These are phyloP conservation scores for Pterostichus niger DNA, from an alignment of 2,888 invertebrate species.

Conservation along the genomic window DNA sequence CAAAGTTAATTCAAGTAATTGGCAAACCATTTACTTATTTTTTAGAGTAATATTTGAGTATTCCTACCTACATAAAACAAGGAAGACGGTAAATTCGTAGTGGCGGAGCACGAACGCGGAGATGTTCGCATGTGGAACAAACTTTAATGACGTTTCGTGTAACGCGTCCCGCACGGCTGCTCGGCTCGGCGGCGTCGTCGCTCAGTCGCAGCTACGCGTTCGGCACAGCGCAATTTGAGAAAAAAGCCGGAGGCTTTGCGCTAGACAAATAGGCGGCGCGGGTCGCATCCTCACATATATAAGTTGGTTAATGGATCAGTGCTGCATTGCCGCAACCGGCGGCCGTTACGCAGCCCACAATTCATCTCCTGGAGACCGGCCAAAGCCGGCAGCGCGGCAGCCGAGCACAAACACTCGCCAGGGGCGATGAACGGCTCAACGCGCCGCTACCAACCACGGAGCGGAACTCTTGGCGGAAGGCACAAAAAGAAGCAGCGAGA, in stretches of 20 bases:
- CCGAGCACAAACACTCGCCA: constrained; percentile 64
- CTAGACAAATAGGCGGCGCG: constrained; percentile 69
- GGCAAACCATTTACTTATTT: no score
- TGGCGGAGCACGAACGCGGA: constrained; percentile 12
- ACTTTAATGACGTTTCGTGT: constrained; percentile 43
- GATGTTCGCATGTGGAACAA: constrained; percentile 32
- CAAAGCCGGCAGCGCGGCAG: constrained; percentile 70
- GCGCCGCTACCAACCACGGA: constrained; percentile 66
- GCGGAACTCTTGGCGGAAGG: constrained; percentile 68
- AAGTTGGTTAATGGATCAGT: constrained; percentile 72
- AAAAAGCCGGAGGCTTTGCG: constrained; percentile 63
- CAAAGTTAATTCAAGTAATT: no score
- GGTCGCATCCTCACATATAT: constrained; percentile 64
- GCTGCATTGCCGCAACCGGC: constrained; percentile 72
- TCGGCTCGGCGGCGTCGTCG: background rate
- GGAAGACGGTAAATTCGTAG: no score
- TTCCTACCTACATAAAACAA: no score
- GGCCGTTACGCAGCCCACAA: constrained; percentile 73
- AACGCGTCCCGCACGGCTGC: constrained; percentile 16
- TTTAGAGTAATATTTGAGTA: no score
- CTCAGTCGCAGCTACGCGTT: background rate
- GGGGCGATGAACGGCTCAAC: constrained; percentile 67
- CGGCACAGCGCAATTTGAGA: constrained; percentile 49
- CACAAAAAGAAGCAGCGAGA: constrained; percentile 70
- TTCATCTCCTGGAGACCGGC: constrained; percentile 74